Conservation (phyloP, 2,888 invertebrate genomes). For the Pandemis cinnamomeana region DNA sequence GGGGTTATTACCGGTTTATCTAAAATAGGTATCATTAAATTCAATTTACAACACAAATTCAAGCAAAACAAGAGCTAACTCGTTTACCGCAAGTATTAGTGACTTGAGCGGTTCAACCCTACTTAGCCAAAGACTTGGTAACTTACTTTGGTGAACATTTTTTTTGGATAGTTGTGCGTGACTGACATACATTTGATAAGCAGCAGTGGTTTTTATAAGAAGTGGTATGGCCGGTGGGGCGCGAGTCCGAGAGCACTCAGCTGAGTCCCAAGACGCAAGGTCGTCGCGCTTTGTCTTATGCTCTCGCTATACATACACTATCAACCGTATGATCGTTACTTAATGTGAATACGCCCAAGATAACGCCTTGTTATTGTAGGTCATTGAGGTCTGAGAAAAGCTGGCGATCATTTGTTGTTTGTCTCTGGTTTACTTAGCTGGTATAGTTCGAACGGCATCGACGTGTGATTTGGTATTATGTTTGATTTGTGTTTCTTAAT, state of each 20-base stretch:
- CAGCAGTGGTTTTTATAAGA: constrained; percentile 80
- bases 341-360: constrained; percentile 72
- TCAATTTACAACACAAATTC: constrained; percentile 30
- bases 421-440: constrained; percentile 32
- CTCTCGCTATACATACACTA: constrained; percentile 73
- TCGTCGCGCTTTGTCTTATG: constrained; percentile 77
- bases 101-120: constrained; percentile 47
- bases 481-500: no score
- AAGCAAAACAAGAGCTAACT: constrained; percentile 19
- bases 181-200: constrained; percentile 77
- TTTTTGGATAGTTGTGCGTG: constrained; percentile 72
- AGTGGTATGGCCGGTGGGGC: constrained; percentile 67
- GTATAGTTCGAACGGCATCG: not conserved
- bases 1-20: constrained; percentile 23
- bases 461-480: not conserved
- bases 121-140: constrained; percentile 43
- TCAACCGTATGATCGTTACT: constrained; percentile 73
- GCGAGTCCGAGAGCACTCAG: constrained; percentile 68
- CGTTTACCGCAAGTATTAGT: constrained; percentile 25
- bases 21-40: constrained; percentile 37
- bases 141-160: constrained; percentile 81
- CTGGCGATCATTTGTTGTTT: constrained; percentile 29
- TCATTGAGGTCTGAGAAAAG: constrained; percentile 48
- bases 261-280: constrained; percentile 71
- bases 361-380: constrained; percentile 64